Percentiles rank a stretch among this genome's conserved stretches.
These are phyloP conservation scores for Limnodromus scolopaceus DNA, from an alignment of 2,797 vertebrate species.

Conservation along the genomic window DNA sequence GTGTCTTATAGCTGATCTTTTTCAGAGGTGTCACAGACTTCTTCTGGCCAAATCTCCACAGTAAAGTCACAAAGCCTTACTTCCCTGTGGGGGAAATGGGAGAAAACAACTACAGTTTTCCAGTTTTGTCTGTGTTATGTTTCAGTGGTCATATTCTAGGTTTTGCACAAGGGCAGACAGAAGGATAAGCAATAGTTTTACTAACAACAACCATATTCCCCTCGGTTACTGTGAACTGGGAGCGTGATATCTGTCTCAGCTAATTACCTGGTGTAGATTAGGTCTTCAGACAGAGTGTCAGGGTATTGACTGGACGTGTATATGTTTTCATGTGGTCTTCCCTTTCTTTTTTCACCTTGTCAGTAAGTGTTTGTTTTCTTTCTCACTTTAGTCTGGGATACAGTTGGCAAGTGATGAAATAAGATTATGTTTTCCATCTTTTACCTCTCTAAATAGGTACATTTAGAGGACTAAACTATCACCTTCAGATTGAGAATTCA, in stretches of 20 bases:
- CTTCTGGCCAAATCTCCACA: background rate
- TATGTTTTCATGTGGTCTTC: background rate
- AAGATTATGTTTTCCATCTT: background rate
- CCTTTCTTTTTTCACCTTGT: background rate
- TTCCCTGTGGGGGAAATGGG: background rate
- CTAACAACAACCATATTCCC: background rate
- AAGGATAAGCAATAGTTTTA: background rate
- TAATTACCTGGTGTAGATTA: background rate
- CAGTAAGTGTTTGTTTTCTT: background rate
- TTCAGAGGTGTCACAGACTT: background rate
- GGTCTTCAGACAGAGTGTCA: background rate
- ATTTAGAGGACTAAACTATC: background rate
- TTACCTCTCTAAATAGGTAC: background rate
- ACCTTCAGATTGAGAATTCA: background rate
- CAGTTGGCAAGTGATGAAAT: background rate
- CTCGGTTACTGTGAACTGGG: background rate
- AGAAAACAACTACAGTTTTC: background rate
- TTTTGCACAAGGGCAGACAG: background rate
- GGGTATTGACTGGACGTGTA: background rate
- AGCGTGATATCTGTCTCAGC: background rate
- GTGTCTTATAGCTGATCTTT: background rate
- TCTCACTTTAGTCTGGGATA: background rate
- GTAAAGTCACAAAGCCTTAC: background rate
- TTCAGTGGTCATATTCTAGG: background rate
- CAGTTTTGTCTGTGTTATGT: background rate